Evolutionary conservation across 2,113 vertebrate species (phyloP), one percentile per base, ranked within the genome.

Genomic region (Tapirus terrestris): DNA sequence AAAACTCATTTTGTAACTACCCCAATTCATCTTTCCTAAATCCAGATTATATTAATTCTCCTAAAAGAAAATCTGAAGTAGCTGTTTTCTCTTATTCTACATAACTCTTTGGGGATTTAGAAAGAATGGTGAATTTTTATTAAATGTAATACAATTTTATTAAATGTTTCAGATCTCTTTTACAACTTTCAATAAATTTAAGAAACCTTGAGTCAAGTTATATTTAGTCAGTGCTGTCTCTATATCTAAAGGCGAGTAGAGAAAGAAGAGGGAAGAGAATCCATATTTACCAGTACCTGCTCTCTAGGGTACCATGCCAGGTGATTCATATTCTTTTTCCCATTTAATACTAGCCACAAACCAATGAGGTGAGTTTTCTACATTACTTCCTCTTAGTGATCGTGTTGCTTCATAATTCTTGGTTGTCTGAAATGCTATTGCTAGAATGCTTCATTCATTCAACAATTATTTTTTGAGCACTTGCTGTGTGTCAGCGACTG

Each of bases 21-120:
- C 12, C 6, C 48, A 18, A 5, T 83, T 70, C 25, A 76, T 80
- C 33, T 81, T 88, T 94, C 72, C 72, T 88, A 95, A 97, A 95
- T 94, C 51, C 31, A 80, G 76, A 76, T 82, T 86, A 29, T 95
- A 61, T 92, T 85, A 29, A 48, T 89, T 97, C 92, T 92, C 60
- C 86, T 95, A 27, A 89, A 82, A 77, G 72, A 82, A 95, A 95
- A 80, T 83, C 4, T 80, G 21, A 97, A 27, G 39, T 77, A 86
- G 36, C 43, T 95, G 2, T 79, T 93, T 85, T 88, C 45, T 72
- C 39, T 86, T 92, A 65, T n/a, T 86, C 29, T 79, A 0, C 29
- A 8, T 58, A 93, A 70, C 89, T 95, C 87, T 67, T 83, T 73
- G 63, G n/a, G 4, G 6, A 21, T 94, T 89, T 89, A 82, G 21